Evolutionary conservation across 2,113 vertebrate genomes (phyloP), one percentile per base, ranked within the genome.

Genomic region (Rana temporaria): DNA sequence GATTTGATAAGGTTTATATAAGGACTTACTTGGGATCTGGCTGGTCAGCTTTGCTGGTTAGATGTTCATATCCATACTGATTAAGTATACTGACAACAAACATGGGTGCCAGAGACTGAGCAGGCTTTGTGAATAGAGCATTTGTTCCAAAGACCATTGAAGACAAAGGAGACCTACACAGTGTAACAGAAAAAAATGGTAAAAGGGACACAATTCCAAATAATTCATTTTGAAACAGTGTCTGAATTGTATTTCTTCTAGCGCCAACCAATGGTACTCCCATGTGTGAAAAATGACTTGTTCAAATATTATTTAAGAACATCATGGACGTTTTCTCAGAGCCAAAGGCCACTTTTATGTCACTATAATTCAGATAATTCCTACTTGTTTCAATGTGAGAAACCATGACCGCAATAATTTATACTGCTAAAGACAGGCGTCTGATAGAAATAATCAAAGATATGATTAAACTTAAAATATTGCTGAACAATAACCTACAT

Each of bases 121-220:
- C 95, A 19, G 95, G 95, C 84, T 97, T 98, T 17, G 96, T 97
- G 90, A 98, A 96, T 74, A 98, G 90, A 57, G 96, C 95, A 82
- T 95, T 96, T 26, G 96, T 96, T 71, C 95, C 96, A 92, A 97
- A 98, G 84, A 97, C 92, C 96, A 97, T 94, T 2, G 96, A 97
- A 4, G 94, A 97, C 67, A 98, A 88, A 0, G 95, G 95, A 34
- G 94, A 93, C 76, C 96, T 98, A 81, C 68, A 90, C 87, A 11
- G 85, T 75, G 86, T 24, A 74, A 59, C 64, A 59, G 17, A 30
- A 87, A 59, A 38, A 38, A 38, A 32, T 19, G 16, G 24, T 19
- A 32, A 38, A 67, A 67, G 3, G 32, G 12, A 67, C 30, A 38
- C 32, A 38, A 67, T 1, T 9, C 4, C 30, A 4, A 62, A 62